phyloP scores from a whole-genome alignment of 2,888 invertebrate genomes.

The Pherbina coryleti region DNA sequence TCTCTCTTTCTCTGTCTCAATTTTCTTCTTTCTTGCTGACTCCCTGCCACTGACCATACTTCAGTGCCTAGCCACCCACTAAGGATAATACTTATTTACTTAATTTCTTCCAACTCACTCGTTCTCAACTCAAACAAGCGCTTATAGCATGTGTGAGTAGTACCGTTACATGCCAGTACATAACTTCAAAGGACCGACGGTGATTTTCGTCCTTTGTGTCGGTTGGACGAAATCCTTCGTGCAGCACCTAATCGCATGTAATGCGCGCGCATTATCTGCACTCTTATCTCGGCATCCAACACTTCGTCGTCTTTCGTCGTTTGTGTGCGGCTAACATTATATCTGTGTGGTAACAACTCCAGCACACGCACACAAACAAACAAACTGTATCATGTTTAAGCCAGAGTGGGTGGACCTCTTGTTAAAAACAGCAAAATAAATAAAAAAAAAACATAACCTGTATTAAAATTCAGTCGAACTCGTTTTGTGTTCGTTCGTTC shows the following conservation, averaged over 20 bases:
- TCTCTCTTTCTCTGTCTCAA: background rate
- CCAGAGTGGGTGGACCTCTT: constrained; percentile 5
- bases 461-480: constrained; percentile 45
- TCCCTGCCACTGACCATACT: too few relatives aligned
- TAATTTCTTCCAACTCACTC: too few relatives aligned
- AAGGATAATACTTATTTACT: too few relatives aligned
- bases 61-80: too few relatives aligned
- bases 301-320: background rate
- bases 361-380: constrained; percentile 34
- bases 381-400: constrained; percentile 24
- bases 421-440: constrained; percentile 3
- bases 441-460: constrained; percentile 44
- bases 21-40: background rate
- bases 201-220: constrained; percentile 52
- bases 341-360: too few relatives aligned
- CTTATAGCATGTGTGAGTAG: background rate
- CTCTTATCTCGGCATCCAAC: constrained; percentile 60
- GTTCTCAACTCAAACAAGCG: too few relatives aligned
- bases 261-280: constrained; percentile 70
- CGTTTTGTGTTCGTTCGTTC: background rate
- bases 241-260: constrained; percentile 68
- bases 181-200: background rate
- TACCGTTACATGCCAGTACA: background rate
- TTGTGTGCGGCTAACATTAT: background rate
- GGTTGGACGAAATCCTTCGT: constrained; percentile 66